phyloP scores from a whole-genome alignment of 2,888 invertebrate genomes.

The Entomobrya multifasciata region DNA sequence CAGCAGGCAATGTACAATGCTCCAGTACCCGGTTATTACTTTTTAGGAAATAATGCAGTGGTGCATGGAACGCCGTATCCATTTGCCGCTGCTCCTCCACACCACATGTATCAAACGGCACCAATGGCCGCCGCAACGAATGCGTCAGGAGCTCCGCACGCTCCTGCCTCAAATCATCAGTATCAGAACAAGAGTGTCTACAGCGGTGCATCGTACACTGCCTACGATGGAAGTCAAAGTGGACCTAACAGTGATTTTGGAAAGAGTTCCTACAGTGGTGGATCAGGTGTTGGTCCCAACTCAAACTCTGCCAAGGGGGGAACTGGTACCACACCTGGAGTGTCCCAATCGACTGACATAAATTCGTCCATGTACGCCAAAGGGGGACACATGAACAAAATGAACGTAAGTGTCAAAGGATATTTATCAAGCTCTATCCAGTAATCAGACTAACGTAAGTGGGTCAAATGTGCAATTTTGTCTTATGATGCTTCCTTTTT shows the following conservation, averaged over 20 bases:
- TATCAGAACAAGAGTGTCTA: conserved; percentile 79
- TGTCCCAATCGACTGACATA: conserved; percentile 85
- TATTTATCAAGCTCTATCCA: too few relatives aligned
- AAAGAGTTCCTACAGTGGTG: conserved; percentile 77
- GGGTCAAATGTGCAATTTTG: too few relatives aligned
- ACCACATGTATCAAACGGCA: conserved; percentile 78
- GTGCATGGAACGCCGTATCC: conserved; percentile 72
- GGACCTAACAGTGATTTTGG: conserved; percentile 77
- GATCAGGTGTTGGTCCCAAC: conserved; percentile 77
- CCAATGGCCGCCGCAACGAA: conserved; percentile 78
- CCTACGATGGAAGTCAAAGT: conserved; percentile 76
- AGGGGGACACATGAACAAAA: conserved; percentile 93
- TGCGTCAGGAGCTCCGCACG: conserved; percentile 78
- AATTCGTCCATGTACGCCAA: conserved; percentile 92
- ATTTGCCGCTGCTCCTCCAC: conserved; percentile 76
- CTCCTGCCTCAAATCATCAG: conserved; percentile 77
- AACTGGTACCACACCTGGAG: conserved; percentile 82
- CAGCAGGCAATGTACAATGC: conserved; percentile 78
- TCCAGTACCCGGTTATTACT: conserved; percentile 77
- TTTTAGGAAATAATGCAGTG: conserved; percentile 77
- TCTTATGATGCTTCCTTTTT: too few relatives aligned
- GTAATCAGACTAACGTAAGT: too few relatives aligned
- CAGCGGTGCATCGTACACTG: conserved; percentile 71
- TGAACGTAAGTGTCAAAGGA: conserved; percentile 88
- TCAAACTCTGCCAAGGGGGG: conserved; percentile 78